A percentile compares a stretch with the other conserved stretches of the same genome.
phyloP scores from a whole-genome alignment of 2,113 vertebrate species.

The Numenius arquata region DNA sequence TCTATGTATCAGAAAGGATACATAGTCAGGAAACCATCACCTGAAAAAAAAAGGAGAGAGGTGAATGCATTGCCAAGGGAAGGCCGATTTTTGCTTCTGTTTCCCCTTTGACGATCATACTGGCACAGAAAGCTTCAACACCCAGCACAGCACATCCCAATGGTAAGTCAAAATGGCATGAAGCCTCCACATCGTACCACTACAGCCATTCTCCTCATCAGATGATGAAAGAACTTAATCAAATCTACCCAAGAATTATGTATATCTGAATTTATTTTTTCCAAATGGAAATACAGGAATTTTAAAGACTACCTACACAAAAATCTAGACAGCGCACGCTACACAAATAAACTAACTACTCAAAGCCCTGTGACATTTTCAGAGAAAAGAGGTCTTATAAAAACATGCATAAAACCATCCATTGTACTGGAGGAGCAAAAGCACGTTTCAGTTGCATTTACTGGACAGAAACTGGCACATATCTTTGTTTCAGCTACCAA shows the following conservation, averaged over 20 bases:
- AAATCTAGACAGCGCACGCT: not conserved
- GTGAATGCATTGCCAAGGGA: not conserved
- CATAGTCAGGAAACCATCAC: not conserved
- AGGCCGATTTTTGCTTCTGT: not conserved
- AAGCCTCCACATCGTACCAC: fast-evolving
- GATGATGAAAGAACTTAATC: not conserved
- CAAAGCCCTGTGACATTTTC: not conserved
- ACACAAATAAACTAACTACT: not conserved
- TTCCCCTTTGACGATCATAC: not conserved
- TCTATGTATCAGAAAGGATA: not conserved
- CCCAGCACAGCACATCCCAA: not conserved
- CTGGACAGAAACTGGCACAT: not conserved
- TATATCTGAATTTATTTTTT: not conserved
- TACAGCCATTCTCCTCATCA: fast-evolving
- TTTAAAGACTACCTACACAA: not conserved
- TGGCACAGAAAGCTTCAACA: not conserved
- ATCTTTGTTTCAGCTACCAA: not conserved
- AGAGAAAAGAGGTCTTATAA: not conserved
- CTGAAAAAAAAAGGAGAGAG: not conserved
- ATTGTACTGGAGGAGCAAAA: not conserved
- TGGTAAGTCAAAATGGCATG: not conserved
- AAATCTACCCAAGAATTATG: not conserved
- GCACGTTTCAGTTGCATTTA: not conserved
- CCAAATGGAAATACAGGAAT: not conserved
- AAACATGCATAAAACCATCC: not conserved